phyloP scores from a whole-genome alignment of 2,113 vertebrate species.

The Ceratotherium simum region DNA sequence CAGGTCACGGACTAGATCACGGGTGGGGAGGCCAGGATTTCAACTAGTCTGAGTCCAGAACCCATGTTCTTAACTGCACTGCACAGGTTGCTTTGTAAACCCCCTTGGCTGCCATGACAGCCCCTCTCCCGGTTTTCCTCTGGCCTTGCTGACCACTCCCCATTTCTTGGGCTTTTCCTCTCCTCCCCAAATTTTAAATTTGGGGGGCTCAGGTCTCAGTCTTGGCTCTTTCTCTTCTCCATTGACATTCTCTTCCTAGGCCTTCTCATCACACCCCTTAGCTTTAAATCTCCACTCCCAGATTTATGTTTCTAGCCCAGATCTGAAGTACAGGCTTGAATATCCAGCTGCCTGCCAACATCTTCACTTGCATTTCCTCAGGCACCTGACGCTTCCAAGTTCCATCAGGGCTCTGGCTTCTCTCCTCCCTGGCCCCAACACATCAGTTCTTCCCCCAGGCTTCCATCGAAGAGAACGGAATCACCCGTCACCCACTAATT shows the following conservation, averaged over 20 bases:
- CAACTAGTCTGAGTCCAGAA: background rate
- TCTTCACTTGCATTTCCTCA: background rate
- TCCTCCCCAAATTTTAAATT: background rate
- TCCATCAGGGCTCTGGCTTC: background rate
- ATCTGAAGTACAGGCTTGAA: background rate
- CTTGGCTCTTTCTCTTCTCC: background rate
- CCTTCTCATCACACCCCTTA: background rate
- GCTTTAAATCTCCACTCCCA: background rate
- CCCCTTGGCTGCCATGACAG: accelerated
- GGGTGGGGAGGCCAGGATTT: accelerated
- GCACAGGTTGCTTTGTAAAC: background rate
- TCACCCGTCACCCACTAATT: accelerated
- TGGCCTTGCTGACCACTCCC: background rate
- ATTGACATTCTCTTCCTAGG: background rate
- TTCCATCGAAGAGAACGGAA: background rate
- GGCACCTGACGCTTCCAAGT: background rate
- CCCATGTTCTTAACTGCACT: accelerated
- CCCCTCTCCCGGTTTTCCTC: no score
- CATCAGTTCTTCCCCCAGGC: background rate
- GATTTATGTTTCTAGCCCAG: background rate
- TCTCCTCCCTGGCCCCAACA: background rate
- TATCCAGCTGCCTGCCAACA: background rate
- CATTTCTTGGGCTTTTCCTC: background rate
- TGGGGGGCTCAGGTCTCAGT: background rate
- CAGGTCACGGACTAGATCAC: accelerated